Base-by-base conservation (phyloP, 2,888 invertebrate species). In the Limenitis camilla region DNA sequence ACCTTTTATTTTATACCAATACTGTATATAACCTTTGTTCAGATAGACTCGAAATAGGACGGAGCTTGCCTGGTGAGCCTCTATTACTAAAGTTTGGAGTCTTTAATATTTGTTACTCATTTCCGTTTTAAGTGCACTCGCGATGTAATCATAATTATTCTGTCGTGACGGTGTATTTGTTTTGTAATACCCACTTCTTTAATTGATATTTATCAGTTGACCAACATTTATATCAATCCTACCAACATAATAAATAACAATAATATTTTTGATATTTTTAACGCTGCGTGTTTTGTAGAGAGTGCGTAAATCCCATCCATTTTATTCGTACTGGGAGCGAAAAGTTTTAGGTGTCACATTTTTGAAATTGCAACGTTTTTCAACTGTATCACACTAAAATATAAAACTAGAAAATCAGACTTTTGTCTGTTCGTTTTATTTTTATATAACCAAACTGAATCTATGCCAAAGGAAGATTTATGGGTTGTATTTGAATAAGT, bases 301-400 rank as follows among this genome's bases (percentile, higher is more conserved):
- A 50, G 60, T 61, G 55, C 43, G 60, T 55, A 38, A 35, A 9
- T 35, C 49, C 45, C 55, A 57, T 61, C 58, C 56, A 49, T 61
- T 61, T 57, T 53, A 52, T 53, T 62, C 58, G 48, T 51, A 53
- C 53, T 54, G 49, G 44, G 52, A 61, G 56, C 56, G 53, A 56
- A 60, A 62, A 61, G 53, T 61, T 64, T 60, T 52, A 45, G 57
- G 58, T 58, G 61, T 63, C 63, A 60, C 60, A 61, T 65, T 64
- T 63, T 58, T 52, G 59, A 58, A 58, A 61, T 60, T 59, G 63
- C 60, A 38, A 53, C 60, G 60, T 63, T 61, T 61, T 63, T 62
- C 63, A 55, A 60, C 54, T 19, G 19, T 19, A 19, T 19, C 19
- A 19, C 57, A 52, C 49, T 52, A 48, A 55, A 59, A 61, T 57